Percentiles rank a stretch among this genome's conserved stretches.
Evolutionary conservation across 2,113 vertebrate species (phyloP).

Genomic region (Saguinus imperator): DNA sequence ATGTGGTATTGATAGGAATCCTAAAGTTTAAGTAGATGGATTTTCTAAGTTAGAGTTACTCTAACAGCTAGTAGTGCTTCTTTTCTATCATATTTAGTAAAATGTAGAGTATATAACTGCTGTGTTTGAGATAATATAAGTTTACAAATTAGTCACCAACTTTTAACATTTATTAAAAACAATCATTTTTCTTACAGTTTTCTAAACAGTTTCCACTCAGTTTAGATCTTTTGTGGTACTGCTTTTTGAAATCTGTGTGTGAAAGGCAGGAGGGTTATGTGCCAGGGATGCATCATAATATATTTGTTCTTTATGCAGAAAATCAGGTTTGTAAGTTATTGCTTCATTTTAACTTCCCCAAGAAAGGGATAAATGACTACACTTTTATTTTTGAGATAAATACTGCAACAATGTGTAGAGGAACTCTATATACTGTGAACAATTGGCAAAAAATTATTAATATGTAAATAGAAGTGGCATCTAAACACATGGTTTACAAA

Average conservation of each 20-base stretch:
- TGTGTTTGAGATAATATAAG: conserved; percentile 18
- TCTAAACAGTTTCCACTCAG: background rate
- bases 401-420: background rate
- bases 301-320: conserved; percentile 36
- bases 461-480: background rate
- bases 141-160: background rate
- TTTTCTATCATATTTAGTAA: conserved; percentile 10
- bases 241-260: conserved; percentile 17
- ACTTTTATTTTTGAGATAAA: background rate
- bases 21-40: conserved; percentile 17
- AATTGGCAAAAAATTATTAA: conserved; percentile 13
- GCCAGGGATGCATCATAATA: background rate
- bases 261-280: background rate
- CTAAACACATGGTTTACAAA: conserved; percentile 8
- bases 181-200: conserved; percentile 1
- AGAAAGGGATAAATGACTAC: background rate
- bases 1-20: background rate
- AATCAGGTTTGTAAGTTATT: conserved; percentile 6
- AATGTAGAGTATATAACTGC: background rate
- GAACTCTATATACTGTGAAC: background rate
- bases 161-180: conserved; percentile 13
- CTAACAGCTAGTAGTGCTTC: background rate
- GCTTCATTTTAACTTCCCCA: conserved; percentile 53
- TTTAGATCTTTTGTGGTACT: background rate
- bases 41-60: conserved; percentile 36